These are phyloP conservation scores for Styela plicata DNA, from an alignment of 23 tunicate species.

Conservation along the genomic window DNA sequence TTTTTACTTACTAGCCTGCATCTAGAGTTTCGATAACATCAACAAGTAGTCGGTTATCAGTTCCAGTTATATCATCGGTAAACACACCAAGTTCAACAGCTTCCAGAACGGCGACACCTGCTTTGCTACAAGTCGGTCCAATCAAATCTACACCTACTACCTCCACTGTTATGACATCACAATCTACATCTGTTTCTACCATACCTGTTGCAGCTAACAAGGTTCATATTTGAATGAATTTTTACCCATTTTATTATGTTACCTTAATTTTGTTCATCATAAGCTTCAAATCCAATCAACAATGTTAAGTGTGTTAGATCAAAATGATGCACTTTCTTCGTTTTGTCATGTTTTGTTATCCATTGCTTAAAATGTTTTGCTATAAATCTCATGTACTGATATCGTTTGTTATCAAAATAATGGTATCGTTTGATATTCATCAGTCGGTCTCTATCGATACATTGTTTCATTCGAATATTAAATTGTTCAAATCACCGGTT, in stretches of 20 bases:
- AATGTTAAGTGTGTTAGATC: not conserved
- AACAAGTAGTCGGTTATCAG: conserved; percentile 10
- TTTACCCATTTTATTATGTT: no score
- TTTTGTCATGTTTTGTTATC: no score
- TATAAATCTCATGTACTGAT: not conserved
- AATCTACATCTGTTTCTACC: conserved; percentile 18
- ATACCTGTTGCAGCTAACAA: conserved; percentile 3
- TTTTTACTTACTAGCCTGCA: no score
- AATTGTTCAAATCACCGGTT: no score
- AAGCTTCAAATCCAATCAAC: no score
- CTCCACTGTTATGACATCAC: conserved; percentile 30
- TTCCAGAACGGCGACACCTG: not conserved
- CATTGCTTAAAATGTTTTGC: not conserved
- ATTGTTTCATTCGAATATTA: no score
- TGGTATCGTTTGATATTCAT: no score
- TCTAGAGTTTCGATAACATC: conserved; percentile 16
- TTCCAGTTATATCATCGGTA: conserved; percentile 21
- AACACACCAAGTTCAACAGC: conserved; percentile 1
- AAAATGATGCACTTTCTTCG: no score
- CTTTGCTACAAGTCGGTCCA: conserved; percentile 16
- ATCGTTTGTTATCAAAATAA: not conserved
- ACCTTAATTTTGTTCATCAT: no score
- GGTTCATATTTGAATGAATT: not conserved
- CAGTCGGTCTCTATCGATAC: no score
- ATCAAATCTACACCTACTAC: conserved; percentile 36